phyloP scores from a whole-genome alignment of 1,140 invertebrate genomes.

The Neuroterus valhalla region DNA sequence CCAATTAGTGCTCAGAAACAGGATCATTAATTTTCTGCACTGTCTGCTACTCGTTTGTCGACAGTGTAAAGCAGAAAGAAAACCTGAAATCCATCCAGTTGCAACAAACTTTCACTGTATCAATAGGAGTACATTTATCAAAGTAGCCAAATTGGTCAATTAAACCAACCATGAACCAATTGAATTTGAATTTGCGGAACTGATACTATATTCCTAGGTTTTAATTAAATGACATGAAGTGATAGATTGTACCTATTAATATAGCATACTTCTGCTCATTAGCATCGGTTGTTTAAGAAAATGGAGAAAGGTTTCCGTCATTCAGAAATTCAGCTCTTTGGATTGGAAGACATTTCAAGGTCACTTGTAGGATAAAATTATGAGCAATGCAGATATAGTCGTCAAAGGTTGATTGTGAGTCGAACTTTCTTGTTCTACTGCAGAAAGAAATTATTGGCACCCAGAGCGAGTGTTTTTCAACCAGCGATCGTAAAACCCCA shows the following conservation, averaged over 20 bases:
- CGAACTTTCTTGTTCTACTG: neutral
- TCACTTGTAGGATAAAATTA: too few relatives aligned
- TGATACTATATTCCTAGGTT: neutral
- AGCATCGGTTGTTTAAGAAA: too few relatives aligned
- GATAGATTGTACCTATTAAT: constrained; percentile 13
- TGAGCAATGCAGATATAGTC: constrained; percentile 2
- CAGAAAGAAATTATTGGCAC: constrained; percentile 18
- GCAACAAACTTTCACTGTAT: constrained; percentile 9
- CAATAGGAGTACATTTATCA: constrained; percentile 26
- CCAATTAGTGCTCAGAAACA: constrained; percentile 22
- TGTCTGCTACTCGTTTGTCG: constrained; percentile 19
- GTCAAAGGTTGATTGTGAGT: neutral
- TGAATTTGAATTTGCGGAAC: constrained; percentile 3
- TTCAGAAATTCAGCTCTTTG: too few relatives aligned
- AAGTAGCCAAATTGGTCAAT: constrained; percentile 27
- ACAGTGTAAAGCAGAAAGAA: constrained; percentile 14
- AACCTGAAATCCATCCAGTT: constrained; percentile 5
- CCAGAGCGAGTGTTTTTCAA: constrained; percentile 11
- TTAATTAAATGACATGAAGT: constrained; percentile 1
- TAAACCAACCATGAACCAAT: neutral
- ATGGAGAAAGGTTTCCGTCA: too few relatives aligned
- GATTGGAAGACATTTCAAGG: too few relatives aligned
- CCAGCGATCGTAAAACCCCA: constrained; percentile 44
- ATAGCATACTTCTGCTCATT: neutral
- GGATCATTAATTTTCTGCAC: constrained; percentile 24